Evolutionary conservation across 2,888 invertebrate species (phyloP).

Genomic region (Epiperipatus broadwayi): DNA sequence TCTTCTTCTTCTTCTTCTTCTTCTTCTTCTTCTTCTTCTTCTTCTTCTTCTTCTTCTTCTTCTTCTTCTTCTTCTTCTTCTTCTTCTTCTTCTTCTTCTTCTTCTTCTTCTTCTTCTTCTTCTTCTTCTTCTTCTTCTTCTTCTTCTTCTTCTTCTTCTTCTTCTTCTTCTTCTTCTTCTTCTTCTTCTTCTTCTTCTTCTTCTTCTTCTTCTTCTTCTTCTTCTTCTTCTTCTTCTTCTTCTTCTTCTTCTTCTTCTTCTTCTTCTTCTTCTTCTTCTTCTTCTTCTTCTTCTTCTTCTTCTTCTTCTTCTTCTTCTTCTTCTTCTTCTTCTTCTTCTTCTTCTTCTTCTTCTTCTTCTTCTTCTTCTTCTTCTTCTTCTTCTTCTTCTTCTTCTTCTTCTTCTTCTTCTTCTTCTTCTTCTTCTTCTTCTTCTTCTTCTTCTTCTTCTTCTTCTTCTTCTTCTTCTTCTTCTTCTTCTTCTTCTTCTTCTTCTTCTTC

Average conservation of each 20-base stretch:
- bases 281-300: neutral
- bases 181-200: neutral
- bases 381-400: neutral
- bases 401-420: neutral
- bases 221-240: neutral
- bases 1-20: neutral
- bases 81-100: neutral
- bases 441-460: neutral
- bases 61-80: neutral
- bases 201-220: neutral
- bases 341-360: neutral
- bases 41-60: neutral
- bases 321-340: neutral
- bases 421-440: neutral
- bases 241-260: neutral
- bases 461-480: neutral
- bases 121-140: neutral
- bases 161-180: neutral
- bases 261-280: neutral
- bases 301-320: neutral
- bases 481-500: neutral
- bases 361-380: neutral
- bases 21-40: neutral
- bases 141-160: neutral
- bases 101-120: neutral